These are phyloP conservation scores for Trachelipus rathkii DNA, from an alignment of 1,140 invertebrate genomes.

Conservation along the genomic window DNA sequence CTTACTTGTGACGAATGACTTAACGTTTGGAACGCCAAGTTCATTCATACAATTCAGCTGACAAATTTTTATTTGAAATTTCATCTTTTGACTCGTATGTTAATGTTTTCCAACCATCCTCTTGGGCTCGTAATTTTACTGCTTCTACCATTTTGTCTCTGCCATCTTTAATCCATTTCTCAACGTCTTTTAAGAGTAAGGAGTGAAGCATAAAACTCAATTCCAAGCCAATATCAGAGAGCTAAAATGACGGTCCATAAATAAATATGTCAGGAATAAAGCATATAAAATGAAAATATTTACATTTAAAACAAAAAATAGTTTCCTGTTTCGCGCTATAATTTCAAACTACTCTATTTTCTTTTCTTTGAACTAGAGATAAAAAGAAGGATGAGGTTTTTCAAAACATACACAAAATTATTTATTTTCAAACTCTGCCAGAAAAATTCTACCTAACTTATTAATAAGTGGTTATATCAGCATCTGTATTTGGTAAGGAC, in stretches of 20 bases:
- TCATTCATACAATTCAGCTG: conserved; percentile 58
- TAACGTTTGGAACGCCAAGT: conserved; percentile 55
- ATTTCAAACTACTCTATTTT: too few relatives aligned
- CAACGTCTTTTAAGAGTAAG: conserved; percentile 60
- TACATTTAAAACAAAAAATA: conserved; percentile 10
- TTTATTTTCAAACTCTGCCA: too few relatives aligned
- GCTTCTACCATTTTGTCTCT: conserved; percentile 71
- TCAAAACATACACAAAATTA: too few relatives aligned
- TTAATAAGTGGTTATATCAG: too few relatives aligned
- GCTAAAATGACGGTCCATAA: not conserved
- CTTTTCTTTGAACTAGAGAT: too few relatives aligned
- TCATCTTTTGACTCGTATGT: conserved; percentile 61
- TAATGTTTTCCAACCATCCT: conserved; percentile 68
- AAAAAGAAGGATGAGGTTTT: too few relatives aligned
- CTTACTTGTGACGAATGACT: conserved; percentile 57
- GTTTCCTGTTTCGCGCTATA: too few relatives aligned
- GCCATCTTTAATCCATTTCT: conserved; percentile 60
- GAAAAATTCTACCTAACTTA: too few relatives aligned
- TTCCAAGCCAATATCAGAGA: conserved; percentile 64
- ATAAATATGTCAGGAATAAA: conserved; percentile 17
- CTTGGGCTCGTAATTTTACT: conserved; percentile 62
- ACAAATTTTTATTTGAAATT: conserved; percentile 56
- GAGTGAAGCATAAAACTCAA: conserved; percentile 74
- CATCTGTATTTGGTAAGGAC: too few relatives aligned
- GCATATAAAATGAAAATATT: conserved; percentile 31